Base-by-base conservation (phyloP, 2,888 invertebrate species). In the Heterodera filipjevi region DNA sequence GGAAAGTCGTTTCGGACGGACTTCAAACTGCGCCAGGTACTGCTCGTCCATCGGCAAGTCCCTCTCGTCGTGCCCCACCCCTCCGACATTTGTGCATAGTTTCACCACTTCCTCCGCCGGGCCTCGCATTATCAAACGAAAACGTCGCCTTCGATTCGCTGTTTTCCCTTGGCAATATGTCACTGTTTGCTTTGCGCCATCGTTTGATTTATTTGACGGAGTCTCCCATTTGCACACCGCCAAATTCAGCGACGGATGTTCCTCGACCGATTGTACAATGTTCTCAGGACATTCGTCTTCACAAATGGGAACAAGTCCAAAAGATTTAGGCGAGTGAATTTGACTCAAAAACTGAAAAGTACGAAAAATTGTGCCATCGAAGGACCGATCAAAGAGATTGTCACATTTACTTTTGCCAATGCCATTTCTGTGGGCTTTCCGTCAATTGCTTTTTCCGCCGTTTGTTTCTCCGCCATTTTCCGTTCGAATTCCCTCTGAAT, bases 71-170 rank as follows among this genome's bases (percentile, higher is more conserved):
- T 66, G 64, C 16, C 77, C 81, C 33, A 78, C 49, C 16, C 66
- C 77, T 12, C 71, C 77, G 27, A 83, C 76, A 14, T 77, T 70
- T 22, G 78, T 27, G 71, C 83, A 83, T 27, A 77, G 78, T 39
- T 73, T 27, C 32, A 84, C 71, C 32, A 83, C 33, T 27, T 83
- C 81, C 76, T 83, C 84, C 0, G 84, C 81, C 10, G 82, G 83
- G 39, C 83, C 83, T 44, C 84, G 84, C 35, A 84, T 53, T 82
- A 84, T 77, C 33, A 59, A 1, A 59, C 59, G 59, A 59, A 27
- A 27, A 22, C n/a, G 6, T 8, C n/a, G 22, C 53, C 53, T 16
- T 53, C 53, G 53, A 22, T 53, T 27, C 8, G 10, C 59, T 27
- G 59, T 6, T 14, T 19, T 49, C 19, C 49, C 12, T 3, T 49